Conservation (phyloP, 2,797 vertebrate genomes). For the Cichlasoma orientale region DNA sequence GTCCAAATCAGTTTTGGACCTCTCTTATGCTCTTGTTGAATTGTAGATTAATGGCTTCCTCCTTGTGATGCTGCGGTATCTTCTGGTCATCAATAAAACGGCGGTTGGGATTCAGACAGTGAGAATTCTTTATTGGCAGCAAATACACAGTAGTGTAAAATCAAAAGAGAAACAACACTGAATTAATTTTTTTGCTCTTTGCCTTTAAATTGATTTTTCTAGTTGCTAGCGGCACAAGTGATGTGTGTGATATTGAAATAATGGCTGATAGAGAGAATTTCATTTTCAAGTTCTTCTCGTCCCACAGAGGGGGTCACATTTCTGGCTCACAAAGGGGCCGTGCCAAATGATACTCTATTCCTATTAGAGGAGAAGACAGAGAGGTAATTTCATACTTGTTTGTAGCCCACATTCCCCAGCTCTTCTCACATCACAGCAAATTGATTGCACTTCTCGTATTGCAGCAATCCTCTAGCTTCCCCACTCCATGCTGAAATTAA, state of each 20-base stretch:
- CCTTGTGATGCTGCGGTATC: background rate
- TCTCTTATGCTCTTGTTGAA: background rate
- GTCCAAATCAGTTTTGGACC: background rate
- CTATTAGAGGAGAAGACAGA: conserved; percentile 65
- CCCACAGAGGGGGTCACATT: conserved; percentile 51
- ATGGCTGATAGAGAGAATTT: conserved; percentile 58
- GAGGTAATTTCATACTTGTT: conserved; percentile 75
- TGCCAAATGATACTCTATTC: conserved; percentile 49
- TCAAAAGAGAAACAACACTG: background rate
- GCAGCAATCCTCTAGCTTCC: conserved; percentile 83
- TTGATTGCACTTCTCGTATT: conserved; percentile 86
- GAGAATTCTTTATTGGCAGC: background rate
- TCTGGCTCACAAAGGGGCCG: conserved; percentile 49
- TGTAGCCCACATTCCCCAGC: conserved; percentile 56
- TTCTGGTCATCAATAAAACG: background rate
- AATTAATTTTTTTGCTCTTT: background rate
- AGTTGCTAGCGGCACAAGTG: conserved; percentile 29
- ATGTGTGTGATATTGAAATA: conserved; percentile 52
- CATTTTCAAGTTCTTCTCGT: conserved; percentile 55
- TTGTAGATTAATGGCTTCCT: background rate
- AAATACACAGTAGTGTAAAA: background rate
- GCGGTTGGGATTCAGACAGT: background rate
- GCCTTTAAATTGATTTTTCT: conserved; percentile 37
- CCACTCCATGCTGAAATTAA: conserved; percentile 83
- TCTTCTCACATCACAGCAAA: conserved; percentile 81